Conservation (phyloP, 2,113 vertebrate genomes). For the Pachycephala philippinensis region DNA sequence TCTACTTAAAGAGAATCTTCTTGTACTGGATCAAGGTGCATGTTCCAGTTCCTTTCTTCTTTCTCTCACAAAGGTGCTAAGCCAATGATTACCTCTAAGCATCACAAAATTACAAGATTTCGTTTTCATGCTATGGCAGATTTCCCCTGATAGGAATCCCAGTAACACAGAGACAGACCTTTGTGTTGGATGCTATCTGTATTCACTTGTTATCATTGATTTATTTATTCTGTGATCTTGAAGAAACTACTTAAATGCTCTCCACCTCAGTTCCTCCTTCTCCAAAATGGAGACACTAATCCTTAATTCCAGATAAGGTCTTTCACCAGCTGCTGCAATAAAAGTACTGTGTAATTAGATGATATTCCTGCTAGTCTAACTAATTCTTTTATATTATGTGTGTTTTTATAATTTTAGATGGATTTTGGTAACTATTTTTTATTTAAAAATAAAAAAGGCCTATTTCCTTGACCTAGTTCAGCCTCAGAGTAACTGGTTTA, state of each 20-base stretch:
- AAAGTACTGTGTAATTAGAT: background rate
- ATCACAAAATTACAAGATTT: background rate
- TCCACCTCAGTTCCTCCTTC: background rate
- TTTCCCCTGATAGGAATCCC: background rate
- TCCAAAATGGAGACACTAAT: background rate
- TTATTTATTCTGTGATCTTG: background rate
- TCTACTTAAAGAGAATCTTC: background rate
- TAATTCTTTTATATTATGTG: background rate
- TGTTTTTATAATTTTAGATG: background rate
- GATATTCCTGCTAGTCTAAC: background rate
- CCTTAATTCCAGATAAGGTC: background rate
- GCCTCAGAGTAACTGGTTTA: background rate
- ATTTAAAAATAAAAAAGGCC: background rate
- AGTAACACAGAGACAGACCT: background rate
- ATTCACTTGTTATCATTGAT: background rate
- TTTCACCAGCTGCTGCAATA: background rate
- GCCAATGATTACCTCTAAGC: background rate
- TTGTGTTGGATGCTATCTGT: background rate
- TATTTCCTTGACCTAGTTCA: background rate
- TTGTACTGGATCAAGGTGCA: background rate
- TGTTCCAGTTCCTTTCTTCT: background rate
- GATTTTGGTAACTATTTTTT: background rate
- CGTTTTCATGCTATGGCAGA: background rate
- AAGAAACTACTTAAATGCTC: background rate
- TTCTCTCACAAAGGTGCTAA: background rate